Conservation (phyloP, 2,888 invertebrate species). For the Eumerus sabulonum region DNA sequence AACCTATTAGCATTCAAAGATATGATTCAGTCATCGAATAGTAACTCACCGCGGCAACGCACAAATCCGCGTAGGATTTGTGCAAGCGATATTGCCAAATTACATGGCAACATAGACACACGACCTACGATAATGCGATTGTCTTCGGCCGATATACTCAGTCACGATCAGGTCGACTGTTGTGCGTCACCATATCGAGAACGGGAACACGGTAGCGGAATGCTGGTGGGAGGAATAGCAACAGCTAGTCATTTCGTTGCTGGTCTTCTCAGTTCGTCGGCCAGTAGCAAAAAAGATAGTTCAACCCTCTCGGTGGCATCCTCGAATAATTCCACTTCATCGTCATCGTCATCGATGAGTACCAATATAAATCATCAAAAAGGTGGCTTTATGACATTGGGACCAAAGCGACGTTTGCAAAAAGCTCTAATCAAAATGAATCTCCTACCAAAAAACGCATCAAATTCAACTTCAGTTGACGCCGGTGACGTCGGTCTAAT, state of each 20-base stretch:
- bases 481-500: slow-evolving; percentile 73
- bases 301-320: slow-evolving; percentile 51
- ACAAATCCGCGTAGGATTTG: slow-evolving; percentile 79
- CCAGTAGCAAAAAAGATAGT: slow-evolving; percentile 57
- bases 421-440: slow-evolving; percentile 94
- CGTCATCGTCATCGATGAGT: slow-evolving; percentile 80
- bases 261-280: slow-evolving; percentile 48
- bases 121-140: slow-evolving; percentile 79
- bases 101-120: slow-evolving; percentile 80
- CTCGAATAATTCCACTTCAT: slow-evolving; percentile 76
- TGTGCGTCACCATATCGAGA: slow-evolving; percentile 79
- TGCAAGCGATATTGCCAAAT: slow-evolving; percentile 83
- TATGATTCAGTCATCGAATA: slow-evolving; percentile 80
- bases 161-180: slow-evolving; percentile 76
- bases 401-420: slow-evolving; percentile 90
- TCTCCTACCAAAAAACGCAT: slow-evolving; percentile 80
- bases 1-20: slow-evolving; percentile 93
- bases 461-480: slow-evolving; percentile 73
- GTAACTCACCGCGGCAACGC: slow-evolving; percentile 66
- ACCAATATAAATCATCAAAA: slow-evolving; percentile 77
- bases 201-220: slow-evolving; percentile 70
- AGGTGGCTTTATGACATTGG: slow-evolving; percentile 92
- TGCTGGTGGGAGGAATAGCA: slow-evolving; percentile 51
- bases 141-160: slow-evolving; percentile 87
- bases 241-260: slow-evolving; percentile 68